phyloP scores from a whole-genome alignment of 2,888 invertebrate species.

The Andrena praecox region DNA sequence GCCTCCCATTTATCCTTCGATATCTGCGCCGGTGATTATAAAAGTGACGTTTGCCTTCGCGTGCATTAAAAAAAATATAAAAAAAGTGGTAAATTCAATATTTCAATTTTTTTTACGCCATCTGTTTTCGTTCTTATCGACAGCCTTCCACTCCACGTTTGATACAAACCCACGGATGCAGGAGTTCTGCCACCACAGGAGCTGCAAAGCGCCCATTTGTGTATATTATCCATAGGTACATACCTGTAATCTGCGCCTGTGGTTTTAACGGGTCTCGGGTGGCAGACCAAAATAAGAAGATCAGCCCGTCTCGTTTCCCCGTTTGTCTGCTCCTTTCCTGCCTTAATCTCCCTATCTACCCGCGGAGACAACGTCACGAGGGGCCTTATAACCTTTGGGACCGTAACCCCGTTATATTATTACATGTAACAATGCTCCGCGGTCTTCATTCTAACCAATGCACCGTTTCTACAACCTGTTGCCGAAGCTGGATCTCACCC shows the following conservation, averaged over 20 bases:
- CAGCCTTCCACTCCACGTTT: not conserved
- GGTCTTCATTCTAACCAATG: constrained; percentile 51
- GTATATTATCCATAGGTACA: too few relatives aligned
- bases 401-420: constrained; percentile 79
- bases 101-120: not conserved
- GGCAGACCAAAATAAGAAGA: constrained; percentile 53
- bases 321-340: constrained; percentile 4
- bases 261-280: constrained; percentile 52
- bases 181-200: not conserved
- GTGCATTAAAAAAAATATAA: not conserved
- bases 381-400: constrained; percentile 68
- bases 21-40: too few relatives aligned
- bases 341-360: constrained; percentile 31
- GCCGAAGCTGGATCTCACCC: constrained; percentile 55
- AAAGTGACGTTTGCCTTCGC: too few relatives aligned
- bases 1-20: too few relatives aligned
- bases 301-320: constrained; percentile 35
- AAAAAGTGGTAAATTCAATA: not conserved
- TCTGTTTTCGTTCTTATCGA: not conserved
- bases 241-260: constrained; percentile 25
- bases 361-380: constrained; percentile 51
- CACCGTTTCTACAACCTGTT: constrained; percentile 57
- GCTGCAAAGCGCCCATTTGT: constrained; percentile 6
- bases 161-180: not conserved
- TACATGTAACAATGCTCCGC: constrained; percentile 74